These are phyloP conservation scores for Aporophyla lueneburgensis DNA, from an alignment of 2,888 invertebrate species.

Conservation along the genomic window DNA sequence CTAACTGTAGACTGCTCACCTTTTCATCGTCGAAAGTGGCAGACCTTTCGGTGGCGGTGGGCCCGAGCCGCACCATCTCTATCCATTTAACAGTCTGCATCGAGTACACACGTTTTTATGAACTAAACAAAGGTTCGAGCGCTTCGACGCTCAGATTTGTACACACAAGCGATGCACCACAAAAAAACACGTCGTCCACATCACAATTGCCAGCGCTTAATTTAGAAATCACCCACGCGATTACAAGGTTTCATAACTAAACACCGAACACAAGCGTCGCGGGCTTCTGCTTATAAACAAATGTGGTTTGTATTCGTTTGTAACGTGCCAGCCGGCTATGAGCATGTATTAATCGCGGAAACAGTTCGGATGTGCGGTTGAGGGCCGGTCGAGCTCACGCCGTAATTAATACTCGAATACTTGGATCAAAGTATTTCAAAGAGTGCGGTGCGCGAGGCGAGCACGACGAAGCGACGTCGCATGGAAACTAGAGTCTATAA, in stretches of 20 bases:
- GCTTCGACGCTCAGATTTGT: slow-evolving; percentile 62
- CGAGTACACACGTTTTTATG: slow-evolving; percentile 70
- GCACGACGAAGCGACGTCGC: slow-evolving; percentile 76
- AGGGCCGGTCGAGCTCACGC: slow-evolving; percentile 63
- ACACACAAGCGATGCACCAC: slow-evolving; percentile 71
- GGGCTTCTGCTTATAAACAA: slow-evolving; percentile 85
- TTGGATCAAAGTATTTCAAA: slow-evolving; percentile 62
- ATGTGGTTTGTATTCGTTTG: slow-evolving; percentile 73
- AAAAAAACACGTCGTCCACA: slow-evolving; percentile 78
- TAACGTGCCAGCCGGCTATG: slow-evolving; percentile 71
- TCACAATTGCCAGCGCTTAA: slow-evolving; percentile 80
- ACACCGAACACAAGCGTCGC: slow-evolving; percentile 77
- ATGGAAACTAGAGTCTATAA: slow-evolving; percentile 80
- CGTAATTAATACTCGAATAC: slow-evolving; percentile 58
- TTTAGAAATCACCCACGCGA: slow-evolving; percentile 86
- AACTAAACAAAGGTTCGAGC: slow-evolving; percentile 65
- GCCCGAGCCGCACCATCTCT: slow-evolving; percentile 87
- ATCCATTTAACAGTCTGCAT: slow-evolving; percentile 89
- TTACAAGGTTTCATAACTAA: slow-evolving; percentile 84
- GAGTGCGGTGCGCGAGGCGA: slow-evolving; percentile 72
- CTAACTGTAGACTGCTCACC: slow-evolving; percentile 81
- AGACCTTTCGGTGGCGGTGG: slow-evolving; percentile 78
- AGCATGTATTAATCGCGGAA: slow-evolving; percentile 75
- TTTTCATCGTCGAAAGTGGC: slow-evolving; percentile 84
- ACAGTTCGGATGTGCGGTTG: slow-evolving; percentile 67